Percentiles rank a stretch among this genome's conserved stretches.
phyloP scores from a whole-genome alignment of 2,797 vertebrate genomes.

The Trichosurus vulpecula region DNA sequence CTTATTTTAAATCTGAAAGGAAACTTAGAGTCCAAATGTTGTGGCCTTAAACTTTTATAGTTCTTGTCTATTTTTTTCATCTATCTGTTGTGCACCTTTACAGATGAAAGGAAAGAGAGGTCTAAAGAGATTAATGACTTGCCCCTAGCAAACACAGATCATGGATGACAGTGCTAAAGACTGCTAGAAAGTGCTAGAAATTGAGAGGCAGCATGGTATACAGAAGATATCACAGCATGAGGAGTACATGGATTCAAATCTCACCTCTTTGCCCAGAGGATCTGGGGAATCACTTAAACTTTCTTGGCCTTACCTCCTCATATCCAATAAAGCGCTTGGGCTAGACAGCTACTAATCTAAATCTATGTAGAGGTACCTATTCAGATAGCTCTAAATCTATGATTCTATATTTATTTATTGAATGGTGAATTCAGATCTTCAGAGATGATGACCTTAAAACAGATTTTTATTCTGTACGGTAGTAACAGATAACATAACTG shows the following conservation, averaged over 20 bases:
- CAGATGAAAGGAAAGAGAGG: background rate
- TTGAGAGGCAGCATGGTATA: background rate
- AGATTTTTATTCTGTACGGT: constrained; percentile 37
- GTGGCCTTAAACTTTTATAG: background rate
- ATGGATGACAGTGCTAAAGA: too few relatives aligned
- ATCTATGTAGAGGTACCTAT: background rate
- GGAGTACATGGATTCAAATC: too few relatives aligned
- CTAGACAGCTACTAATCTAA: background rate
- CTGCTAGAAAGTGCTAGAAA: too few relatives aligned
- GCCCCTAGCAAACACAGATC: background rate
- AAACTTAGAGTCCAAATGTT: too few relatives aligned
- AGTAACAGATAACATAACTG: background rate
- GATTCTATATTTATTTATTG: background rate
- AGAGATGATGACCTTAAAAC: background rate
- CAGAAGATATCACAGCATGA: background rate
- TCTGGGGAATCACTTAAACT: background rate
- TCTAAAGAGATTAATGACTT: background rate
- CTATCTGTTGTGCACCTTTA: background rate
- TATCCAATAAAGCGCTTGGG: background rate
- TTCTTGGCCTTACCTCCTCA: background rate
- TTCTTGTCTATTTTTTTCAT: background rate
- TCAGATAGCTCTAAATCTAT: background rate
- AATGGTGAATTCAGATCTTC: constrained; percentile 8
- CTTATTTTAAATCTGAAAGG: background rate
- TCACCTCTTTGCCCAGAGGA: background rate